Evolutionary conservation across 2,888 invertebrate species (phyloP), one percentile per base, ranked within the genome.

Genomic region (Lacanobia oleracea): DNA sequence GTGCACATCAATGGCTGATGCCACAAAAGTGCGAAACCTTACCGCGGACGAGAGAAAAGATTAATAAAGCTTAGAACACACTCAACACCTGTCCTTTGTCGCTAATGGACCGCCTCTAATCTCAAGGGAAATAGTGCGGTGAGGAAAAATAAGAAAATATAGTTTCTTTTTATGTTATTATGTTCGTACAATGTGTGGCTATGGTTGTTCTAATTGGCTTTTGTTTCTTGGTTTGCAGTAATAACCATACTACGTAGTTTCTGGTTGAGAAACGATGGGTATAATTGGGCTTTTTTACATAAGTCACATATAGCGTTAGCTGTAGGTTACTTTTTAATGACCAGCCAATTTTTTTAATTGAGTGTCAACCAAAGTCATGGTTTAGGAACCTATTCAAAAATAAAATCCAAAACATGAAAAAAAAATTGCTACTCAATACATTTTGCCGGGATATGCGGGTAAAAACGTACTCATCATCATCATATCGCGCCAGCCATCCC

Each of bases 11-110:
- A 93, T 93, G 82, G 89, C 81, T 86, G 91, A 91, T 85, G 86
- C 92, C 92, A 92, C 91, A 94, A 92, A 93, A 94, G 94, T 95
- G 95, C 92, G 93, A 95, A 94, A 88, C 91, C 93, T 87, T 90
- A 88, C 87, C 78, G 81, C 86, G 79, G 67, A 63, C 87, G 85
- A 92, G 90, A 94, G 93, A 94, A 94, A 95, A 95, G 95, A 95
- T 95, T 95, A 95, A 95, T 95, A 95, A 95, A 95, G 95, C 95
- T 95, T 95, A 95, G 91, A 87, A 90, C 89, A 92, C 93, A 93
- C 93, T 88, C 89, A 91, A 94, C 95, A 95, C 95, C 95, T 95
- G 95, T 92, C 94, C 90, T 95, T 95, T 95, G 95, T 95, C 93
- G 92, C 94, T 95, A 95, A 95, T 95, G 95, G 95, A 95, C 85